phyloP scores from a whole-genome alignment of 2,113 vertebrate species.

The Phyllopteryx taeniolatus region DNA sequence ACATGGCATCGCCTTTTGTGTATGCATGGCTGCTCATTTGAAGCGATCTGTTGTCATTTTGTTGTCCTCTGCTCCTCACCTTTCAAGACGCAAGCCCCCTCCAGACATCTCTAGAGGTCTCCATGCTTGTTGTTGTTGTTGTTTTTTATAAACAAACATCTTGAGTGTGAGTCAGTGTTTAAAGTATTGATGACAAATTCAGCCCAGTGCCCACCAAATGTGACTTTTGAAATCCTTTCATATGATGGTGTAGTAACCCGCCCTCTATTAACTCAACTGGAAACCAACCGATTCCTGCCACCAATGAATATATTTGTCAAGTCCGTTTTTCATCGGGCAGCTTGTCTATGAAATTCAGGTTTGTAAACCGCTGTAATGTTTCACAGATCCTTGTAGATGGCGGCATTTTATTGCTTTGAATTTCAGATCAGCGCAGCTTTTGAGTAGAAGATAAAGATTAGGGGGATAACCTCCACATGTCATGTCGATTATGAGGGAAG shows the following conservation, averaged over 20 bases:
- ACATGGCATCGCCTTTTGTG: slow-evolving; percentile 38
- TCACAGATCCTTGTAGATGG: too few relatives aligned
- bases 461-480: too few relatives aligned
- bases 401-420: too few relatives aligned
- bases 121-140: background rate
- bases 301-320: too few relatives aligned
- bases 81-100: background rate
- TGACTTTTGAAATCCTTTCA: slow-evolving; percentile 32
- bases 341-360: too few relatives aligned
- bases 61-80: slow-evolving; percentile 30
- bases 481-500: too few relatives aligned
- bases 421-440: too few relatives aligned
- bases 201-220: slow-evolving; percentile 28
- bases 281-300: too few relatives aligned
- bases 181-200: slow-evolving; percentile 60
- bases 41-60: slow-evolving; percentile 52
- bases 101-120: slow-evolving; percentile 12
- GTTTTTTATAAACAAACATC: slow-evolving; percentile 14
- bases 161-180: slow-evolving; percentile 30
- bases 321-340: too few relatives aligned
- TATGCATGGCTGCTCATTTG: slow-evolving; percentile 44
- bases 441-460: too few relatives aligned
- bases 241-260: slow-evolving; percentile 14
- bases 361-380: too few relatives aligned
- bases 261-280: slow-evolving; percentile 7